Conservation (phyloP, 2,888 invertebrate species). For the Baccha elongata region DNA sequence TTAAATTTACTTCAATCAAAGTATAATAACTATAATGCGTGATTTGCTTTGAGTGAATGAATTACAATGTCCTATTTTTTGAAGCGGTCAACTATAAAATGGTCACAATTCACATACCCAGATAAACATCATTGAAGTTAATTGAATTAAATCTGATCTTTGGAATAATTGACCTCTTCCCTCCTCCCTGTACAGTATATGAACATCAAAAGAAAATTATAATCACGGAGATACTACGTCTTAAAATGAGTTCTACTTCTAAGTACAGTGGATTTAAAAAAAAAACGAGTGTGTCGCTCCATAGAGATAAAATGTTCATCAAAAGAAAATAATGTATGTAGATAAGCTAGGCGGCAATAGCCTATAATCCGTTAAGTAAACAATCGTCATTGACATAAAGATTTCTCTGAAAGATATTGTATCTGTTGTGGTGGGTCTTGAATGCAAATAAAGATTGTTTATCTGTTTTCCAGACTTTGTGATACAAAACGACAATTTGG, state of each 20-base stretch:
- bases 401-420: conserved; percentile 37
- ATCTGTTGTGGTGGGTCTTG: not conserved
- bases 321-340: conserved; percentile 27
- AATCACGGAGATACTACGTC: not conserved
- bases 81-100: too few species aligned
- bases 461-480: not conserved
- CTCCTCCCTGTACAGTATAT: not conserved
- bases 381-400: conserved; percentile 26
- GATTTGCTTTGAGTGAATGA: not conserved
- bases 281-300: too few species aligned
- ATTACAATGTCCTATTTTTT: conserved; percentile 1
- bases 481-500: not conserved
- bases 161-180: conserved; percentile 18
- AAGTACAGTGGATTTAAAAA: conserved; percentile 39
- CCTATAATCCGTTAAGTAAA: conserved; percentile 19
- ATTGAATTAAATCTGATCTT: conserved; percentile 52
- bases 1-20: too few species aligned
- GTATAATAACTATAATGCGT: too few species aligned
- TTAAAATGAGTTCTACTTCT: not conserved
- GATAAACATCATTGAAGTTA: conserved; percentile 13
- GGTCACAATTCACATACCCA: not conserved
- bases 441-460: conserved; percentile 8
- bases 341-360: not conserved
- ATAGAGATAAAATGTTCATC: not conserved
- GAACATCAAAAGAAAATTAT: not conserved